phyloP scores from a whole-genome alignment of 2,113 vertebrate species.

The Eulemur macaco region DNA sequence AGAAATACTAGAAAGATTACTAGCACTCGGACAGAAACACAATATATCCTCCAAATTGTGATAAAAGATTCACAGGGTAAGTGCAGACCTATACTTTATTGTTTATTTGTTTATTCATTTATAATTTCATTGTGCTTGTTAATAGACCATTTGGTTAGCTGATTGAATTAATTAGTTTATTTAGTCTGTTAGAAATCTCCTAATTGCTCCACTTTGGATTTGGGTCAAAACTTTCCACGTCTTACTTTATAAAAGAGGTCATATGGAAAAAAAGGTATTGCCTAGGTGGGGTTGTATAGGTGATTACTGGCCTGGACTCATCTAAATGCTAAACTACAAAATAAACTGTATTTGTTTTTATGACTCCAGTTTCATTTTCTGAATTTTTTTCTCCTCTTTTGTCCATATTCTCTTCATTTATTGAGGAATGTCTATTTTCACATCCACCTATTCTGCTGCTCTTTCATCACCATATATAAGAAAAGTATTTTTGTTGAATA shows the following conservation, averaged over 20 bases:
- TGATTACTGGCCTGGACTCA: neutral
- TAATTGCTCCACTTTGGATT: neutral
- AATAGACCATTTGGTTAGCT: neutral
- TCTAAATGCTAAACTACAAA: neutral
- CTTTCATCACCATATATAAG: neutral
- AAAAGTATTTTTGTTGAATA: neutral
- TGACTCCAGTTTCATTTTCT: neutral
- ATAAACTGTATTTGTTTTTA: neutral
- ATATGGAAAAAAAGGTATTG: neutral
- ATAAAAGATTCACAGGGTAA: neutral
- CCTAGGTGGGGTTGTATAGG: too few relatives aligned
- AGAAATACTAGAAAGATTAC: neutral
- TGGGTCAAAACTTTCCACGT: neutral
- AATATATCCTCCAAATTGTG: neutral
- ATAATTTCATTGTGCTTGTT: slow-evolving; percentile 9
- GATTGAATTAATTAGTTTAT: slow-evolving; percentile 15
- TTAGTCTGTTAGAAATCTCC: neutral
- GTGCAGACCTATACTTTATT: neutral
- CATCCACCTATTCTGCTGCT: neutral
- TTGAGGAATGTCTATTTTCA: neutral
- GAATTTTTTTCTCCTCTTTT: neutral
- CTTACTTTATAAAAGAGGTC: neutral
- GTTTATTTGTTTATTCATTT: neutral
- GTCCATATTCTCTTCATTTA: neutral
- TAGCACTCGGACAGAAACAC: neutral